phyloP scores from a whole-genome alignment of 1,140 invertebrate genomes.

The Bombus sibiricus region DNA sequence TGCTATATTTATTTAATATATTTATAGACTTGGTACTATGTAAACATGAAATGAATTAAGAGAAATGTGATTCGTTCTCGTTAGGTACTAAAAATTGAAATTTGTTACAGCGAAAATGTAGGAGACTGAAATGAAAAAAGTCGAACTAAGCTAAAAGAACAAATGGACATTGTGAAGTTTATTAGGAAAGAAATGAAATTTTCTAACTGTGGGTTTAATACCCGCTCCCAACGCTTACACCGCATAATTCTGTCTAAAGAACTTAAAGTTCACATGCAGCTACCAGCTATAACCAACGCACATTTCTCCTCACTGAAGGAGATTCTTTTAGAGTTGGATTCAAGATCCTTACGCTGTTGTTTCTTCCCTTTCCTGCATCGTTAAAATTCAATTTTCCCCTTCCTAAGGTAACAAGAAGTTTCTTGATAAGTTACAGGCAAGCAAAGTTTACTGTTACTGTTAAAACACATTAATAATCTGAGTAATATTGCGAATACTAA shows the following conservation, averaged over 20 bases:
- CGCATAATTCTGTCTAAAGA: constrained; percentile 54
- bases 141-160: neutral
- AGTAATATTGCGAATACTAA: constrained; percentile 52
- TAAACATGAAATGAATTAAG: neutral
- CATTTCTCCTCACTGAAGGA: constrained; percentile 39
- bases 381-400: constrained; percentile 49
- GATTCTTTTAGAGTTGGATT: constrained; percentile 37
- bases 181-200: constrained; percentile 58
- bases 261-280: constrained; percentile 54
- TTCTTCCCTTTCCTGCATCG: neutral
- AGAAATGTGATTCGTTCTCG: neutral
- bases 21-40: neutral
- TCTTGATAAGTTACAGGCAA: neutral
- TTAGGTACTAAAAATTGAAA: neutral
- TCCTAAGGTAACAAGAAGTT: constrained; percentile 58
- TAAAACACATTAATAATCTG: constrained; percentile 20
- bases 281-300: constrained; percentile 26
- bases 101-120: neutral
- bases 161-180: constrained; percentile 42
- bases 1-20: neutral
- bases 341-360: constrained; percentile 33
- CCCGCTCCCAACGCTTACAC: constrained; percentile 43
- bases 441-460: neutral
- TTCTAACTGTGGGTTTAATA: constrained; percentile 54
- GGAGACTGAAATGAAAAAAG: neutral